Base-by-base conservation (phyloP, 2,113 vertebrate genomes). In the Balaenoptera acutorostrata region DNA sequence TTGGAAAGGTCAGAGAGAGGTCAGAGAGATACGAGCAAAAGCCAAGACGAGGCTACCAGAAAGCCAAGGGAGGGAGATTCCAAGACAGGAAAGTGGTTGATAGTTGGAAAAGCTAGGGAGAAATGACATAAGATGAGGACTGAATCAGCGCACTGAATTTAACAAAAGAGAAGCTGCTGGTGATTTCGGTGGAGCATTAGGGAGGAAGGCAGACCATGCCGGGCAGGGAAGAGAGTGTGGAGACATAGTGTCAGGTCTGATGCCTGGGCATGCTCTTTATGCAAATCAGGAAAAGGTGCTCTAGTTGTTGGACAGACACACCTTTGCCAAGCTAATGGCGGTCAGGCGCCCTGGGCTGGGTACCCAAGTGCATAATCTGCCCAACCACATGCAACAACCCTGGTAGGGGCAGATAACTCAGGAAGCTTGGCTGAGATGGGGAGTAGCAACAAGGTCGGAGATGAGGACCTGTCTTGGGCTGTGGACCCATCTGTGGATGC, bases 31-130 rank as follows among this genome's bases (percentile, higher is more conserved):
- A 8, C 39, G 33, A 85, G 21, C 33, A 33, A 66, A 78, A 46
- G 4, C 41, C 31, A 8, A 18, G 44, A 3, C 3, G 14, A 31
- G 66, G 33, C 4, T n/a, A 4, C 46, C 23, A 1, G 5, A 59
- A 41, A 52, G 85, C 33, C 36, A 23, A 83, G 61, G n/a, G 25
- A 39, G 44, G 10, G 15, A 78, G 66, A 14, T 52, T 41, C 72
- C 8, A 3, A 61, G 59, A 59, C 20, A 2, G 3, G 66, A 18
- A 75, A 39, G 39, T 8, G 39, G 31, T 13, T 75, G 12, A 21
- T 23, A 4, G 27, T 64, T 5, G 33, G 84, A 87, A 39, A 33
- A 9, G 68, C 72, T 59, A 69, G 31, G 2, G 5, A 46, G 39
- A 80, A 41, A 68, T 36, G 72, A 46, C 49, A 49, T 59, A 83